These are phyloP conservation scores for Bradypodion pumilum DNA, from an alignment of 2,797 vertebrate species.

Conservation along the genomic window DNA sequence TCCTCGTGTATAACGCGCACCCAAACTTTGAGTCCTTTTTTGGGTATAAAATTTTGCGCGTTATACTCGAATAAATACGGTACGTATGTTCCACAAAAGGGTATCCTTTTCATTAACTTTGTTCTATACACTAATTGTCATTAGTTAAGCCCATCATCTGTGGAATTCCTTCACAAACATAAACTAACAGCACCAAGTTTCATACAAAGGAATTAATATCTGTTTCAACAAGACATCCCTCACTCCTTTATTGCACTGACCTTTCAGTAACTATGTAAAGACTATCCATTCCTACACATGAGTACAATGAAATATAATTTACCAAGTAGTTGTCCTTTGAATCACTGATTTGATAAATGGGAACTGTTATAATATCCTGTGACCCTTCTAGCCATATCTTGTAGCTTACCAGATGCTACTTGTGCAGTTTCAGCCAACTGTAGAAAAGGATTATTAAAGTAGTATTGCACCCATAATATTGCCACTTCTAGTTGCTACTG, in stretches of 20 bases:
- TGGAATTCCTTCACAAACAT: neutral
- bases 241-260: too few species aligned
- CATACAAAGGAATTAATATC: neutral
- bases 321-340: neutral
- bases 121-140: neutral
- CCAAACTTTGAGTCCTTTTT: too few species aligned
- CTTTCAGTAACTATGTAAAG: neutral
- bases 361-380: neutral
- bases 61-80: too few species aligned
- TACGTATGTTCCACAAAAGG: neutral
- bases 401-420: neutral
- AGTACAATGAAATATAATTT: neutral
- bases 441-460: too few species aligned
- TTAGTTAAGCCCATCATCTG: neutral
- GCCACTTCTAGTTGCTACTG: neutral
- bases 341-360: neutral
- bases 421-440: neutral
- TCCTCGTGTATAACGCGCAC: too few species aligned
- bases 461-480: neutral
- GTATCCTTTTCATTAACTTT: neutral
- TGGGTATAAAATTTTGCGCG: too few species aligned
- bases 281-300: neutral
- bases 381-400: neutral
- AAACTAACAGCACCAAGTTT: neutral
- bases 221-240: neutral